phyloP scores from a whole-genome alignment of 2,113 vertebrate species.

The Hucho hucho region DNA sequence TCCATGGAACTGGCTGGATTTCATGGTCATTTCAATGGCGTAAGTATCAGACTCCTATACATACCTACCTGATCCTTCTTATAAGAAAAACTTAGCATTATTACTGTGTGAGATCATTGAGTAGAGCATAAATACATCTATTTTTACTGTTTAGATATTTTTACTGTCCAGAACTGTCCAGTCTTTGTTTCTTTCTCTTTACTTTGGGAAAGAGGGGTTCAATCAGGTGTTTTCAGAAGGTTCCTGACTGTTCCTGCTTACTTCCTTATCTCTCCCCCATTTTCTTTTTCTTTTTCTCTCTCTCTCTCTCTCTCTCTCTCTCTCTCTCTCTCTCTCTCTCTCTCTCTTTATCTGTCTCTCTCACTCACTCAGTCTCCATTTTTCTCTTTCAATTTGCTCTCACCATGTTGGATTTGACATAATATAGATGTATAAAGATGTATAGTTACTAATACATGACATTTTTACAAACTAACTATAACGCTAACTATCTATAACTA shows the following conservation, averaged over 20 bases:
- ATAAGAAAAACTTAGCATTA: not conserved
- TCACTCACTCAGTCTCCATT: constrained; percentile 21
- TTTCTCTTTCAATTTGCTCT: constrained; percentile 30
- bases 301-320: constrained; percentile 1
- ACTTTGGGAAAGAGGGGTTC: constrained; percentile 51
- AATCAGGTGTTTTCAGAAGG: constrained; percentile 45
- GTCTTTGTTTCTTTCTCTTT: not conserved
- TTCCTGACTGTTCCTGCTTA: not conserved
- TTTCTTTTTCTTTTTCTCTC: constrained; percentile 18
- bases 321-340: constrained; percentile 14
- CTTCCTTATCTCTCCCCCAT: not conserved
- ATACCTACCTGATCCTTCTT: not conserved
- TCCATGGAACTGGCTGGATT: constrained; percentile 98
- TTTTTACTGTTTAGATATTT: not conserved
- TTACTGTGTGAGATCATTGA: not conserved
- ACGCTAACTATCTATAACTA: no score
- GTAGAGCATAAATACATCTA: not conserved
- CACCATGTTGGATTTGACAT: constrained; percentile 8
- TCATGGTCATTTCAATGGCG: constrained; percentile 99
- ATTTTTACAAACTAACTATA: no score
- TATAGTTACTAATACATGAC: not conserved
- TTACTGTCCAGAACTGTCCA: not conserved
- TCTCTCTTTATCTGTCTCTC: constrained; percentile 22
- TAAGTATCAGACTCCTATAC: constrained; percentile 74
- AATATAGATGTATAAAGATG: not conserved